Conservation (phyloP, 1,140 invertebrate genomes). For the Drosophila simulans region DNA sequence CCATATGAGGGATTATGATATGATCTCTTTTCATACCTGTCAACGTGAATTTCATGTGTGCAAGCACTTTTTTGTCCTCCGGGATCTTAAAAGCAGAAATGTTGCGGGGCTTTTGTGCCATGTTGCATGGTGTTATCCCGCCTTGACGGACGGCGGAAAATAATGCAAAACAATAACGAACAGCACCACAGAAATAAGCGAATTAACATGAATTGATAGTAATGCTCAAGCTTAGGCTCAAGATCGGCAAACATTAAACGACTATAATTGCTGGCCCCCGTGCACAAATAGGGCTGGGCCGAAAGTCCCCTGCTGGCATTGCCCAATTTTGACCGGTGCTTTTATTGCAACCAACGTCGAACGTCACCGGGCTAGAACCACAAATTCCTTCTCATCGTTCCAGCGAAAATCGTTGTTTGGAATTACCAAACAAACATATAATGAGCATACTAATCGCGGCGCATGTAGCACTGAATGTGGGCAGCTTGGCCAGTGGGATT, state of each 20-base stretch:
- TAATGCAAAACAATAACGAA: conserved; percentile 30
- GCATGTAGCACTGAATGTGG: neutral
- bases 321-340: conserved; percentile 1
- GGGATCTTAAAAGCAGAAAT: too few species aligned
- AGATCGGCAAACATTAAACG: conserved; percentile 14
- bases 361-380: neutral
- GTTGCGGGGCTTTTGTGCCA: neutral
- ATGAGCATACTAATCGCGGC: conserved; percentile 26
- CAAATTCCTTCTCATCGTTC: conserved; percentile 51
- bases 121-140: conserved; percentile 43
- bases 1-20: neutral
- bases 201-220: conserved; percentile 22
- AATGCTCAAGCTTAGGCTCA: conserved; percentile 8
- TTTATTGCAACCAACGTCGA: neutral
- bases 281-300: neutral
- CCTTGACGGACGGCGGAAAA: conserved; percentile 42
- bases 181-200: conserved; percentile 21
- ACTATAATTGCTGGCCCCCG: conserved; percentile 19
- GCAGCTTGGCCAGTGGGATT: conserved; percentile 6
- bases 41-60: neutral
- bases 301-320: conserved; percentile 23
- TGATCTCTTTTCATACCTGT: neutral
- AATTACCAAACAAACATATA: conserved; percentile 35
- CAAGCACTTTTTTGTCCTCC: too few species aligned
- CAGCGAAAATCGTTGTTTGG: conserved; percentile 34